A percentile compares a stretch with the other conserved stretches of the same genome.
phyloP scores from a whole-genome alignment of 2,797 vertebrate genomes.

The Neopelma chrysocephalum region DNA sequence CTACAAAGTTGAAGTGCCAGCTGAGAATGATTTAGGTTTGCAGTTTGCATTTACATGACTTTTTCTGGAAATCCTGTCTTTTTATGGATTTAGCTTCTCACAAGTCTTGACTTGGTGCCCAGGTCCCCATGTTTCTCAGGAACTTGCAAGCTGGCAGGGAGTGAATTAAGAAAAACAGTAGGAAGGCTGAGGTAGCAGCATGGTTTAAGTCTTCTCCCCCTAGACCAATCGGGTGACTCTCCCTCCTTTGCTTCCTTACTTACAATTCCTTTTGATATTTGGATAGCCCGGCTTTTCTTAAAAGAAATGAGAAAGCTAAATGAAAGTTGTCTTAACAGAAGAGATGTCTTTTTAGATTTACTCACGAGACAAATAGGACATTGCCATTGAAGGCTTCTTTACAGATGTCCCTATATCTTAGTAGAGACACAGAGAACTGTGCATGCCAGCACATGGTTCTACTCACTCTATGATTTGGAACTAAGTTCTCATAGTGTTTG shows the following conservation, averaged over 20 bases:
- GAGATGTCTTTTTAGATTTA: not conserved
- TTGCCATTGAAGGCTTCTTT: not conserved
- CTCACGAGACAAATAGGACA: not conserved
- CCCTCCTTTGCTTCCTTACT: not conserved
- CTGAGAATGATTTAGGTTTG: not conserved
- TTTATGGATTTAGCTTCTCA: not conserved
- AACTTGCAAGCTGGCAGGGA: not conserved
- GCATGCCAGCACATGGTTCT: not conserved
- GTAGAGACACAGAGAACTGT: fast-evolving
- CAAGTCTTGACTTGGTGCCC: not conserved
- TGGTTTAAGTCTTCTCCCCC: not conserved
- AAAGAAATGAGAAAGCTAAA: not conserved
- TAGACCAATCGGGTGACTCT: not conserved
- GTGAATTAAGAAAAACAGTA: not conserved
- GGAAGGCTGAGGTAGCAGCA: not conserved
- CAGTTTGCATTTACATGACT: not conserved
- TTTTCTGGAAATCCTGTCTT: not conserved
- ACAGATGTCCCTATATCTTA: not conserved
- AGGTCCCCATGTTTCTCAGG: not conserved
- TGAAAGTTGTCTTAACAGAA: not conserved
- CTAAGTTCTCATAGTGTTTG: not conserved
- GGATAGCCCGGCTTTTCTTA: not conserved
- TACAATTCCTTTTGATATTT: not conserved
- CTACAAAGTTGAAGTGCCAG: not conserved
- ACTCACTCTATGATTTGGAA: not conserved